Conservation (phyloP, 2,797 vertebrate species). For the Bradypodion pumilum region DNA sequence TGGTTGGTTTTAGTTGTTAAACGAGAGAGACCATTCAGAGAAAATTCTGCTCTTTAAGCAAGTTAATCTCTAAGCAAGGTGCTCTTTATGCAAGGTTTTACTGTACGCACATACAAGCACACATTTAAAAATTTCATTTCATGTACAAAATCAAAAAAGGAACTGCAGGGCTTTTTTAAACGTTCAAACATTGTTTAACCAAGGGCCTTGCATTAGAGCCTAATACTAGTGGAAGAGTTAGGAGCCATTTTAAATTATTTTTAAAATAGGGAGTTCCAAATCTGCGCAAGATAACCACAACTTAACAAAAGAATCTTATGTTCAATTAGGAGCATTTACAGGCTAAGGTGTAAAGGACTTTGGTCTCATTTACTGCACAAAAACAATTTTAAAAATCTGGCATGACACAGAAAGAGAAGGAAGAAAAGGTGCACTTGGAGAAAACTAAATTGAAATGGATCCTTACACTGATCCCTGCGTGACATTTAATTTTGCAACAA, state of each 20-base stretch:
- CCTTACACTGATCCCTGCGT: background rate
- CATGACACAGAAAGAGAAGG: background rate
- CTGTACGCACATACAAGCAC: background rate
- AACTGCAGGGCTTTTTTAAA: background rate
- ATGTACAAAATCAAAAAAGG: background rate
- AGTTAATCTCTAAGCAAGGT: too few relatives aligned
- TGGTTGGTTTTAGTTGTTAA: too few relatives aligned
- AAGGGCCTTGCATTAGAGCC: background rate
- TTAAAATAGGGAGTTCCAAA: background rate
- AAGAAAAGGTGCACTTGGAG: background rate
- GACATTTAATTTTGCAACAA: background rate
- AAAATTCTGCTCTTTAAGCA: too few relatives aligned
- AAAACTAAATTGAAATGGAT: background rate
- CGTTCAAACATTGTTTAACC: background rate
- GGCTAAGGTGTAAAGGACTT: background rate
- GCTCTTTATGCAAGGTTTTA: background rate
- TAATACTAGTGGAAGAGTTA: background rate
- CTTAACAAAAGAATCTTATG: background rate
- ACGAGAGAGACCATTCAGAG: too few relatives aligned
- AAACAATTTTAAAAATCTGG: background rate
- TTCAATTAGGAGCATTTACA: background rate
- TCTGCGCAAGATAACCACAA: background rate
- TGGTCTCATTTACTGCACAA: background rate
- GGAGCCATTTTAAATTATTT: background rate
- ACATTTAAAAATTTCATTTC: constrained; percentile 5